Evolutionary conservation across 2,113 vertebrate genomes (phyloP), one percentile per base, ranked within the genome.

Genomic region (Paradisaea rubra): DNA sequence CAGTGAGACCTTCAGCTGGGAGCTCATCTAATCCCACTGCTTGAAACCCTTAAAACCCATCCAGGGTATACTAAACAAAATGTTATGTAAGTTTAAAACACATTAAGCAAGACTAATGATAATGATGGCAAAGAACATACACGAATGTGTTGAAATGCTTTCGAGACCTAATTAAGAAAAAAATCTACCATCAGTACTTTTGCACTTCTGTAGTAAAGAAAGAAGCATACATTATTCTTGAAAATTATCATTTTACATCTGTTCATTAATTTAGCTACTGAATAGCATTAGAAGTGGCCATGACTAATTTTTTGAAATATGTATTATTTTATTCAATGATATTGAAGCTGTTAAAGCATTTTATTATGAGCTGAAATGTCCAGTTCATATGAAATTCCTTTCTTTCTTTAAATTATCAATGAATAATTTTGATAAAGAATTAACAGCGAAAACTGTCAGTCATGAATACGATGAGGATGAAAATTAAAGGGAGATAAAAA

Each of bases 251-350:
- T 91, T 95, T 73, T 71, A 95, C 80, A 97, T 66, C 86, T 97
- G 91, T 92, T 97, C 93, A 97, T 97, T 97, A 97, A 95, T 83
- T 94, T 84, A 96, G 81, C 93, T 94, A 73, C 77, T 77, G 45
- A 96, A 91, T 33, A 53, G 56, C 63, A 92, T 37, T 93, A 95
- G 81, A 96, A 95, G 66, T 86, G 52, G 74, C 42, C 52, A 93
- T 24, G 56, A 94, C 31, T 73, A 63, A 53, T 59, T 65, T 91
- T 93, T 79, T 95, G 47, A 53, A 82, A 91, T 7, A 6, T 7
- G 53, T 33, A 90, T 33, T n/a, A 42, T 61, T 85, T 70, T 47
- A 59, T 21, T 77, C 80, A 86, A 91, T 84, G 25, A 20, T 89
- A 37, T 4, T 68, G 31, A 19, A 80, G 21, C 8, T 39, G 4